Evolutionary conservation across 2,888 invertebrate species (phyloP).

Genomic region (Cantharis rufa): DNA sequence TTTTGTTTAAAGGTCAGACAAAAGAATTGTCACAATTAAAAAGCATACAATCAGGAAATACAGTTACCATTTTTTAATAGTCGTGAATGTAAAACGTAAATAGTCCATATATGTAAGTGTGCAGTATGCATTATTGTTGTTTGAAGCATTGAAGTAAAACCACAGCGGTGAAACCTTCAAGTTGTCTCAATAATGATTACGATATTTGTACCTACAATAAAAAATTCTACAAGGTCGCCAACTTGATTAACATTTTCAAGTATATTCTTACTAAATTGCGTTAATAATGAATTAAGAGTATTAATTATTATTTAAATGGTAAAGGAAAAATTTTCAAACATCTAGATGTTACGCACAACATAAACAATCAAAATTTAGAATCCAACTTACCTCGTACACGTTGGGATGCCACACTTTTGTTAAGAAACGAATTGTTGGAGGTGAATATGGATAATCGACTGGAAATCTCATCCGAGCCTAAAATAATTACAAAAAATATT

Average conservation of each 20-base stretch:
- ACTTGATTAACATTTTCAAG: neutral
- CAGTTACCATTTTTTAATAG: neutral
- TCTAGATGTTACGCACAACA: neutral
- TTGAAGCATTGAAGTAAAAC: neutral
- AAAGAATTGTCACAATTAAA: neutral
- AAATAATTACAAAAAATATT: slow-evolving; percentile 56
- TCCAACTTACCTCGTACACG: slow-evolving; percentile 93
- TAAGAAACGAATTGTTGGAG: slow-evolving; percentile 95
- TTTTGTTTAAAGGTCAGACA: neutral
- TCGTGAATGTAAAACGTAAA: neutral
- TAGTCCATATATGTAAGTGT: neutral
- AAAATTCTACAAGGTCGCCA: neutral
- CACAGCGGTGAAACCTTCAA: neutral
- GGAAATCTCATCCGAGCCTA: slow-evolving; percentile 99
- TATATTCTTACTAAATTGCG: neutral
- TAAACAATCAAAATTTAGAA: neutral
- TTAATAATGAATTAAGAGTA: neutral
- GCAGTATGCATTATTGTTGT: neutral
- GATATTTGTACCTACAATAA: too few species aligned
- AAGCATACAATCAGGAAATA: neutral
- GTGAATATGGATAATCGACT: slow-evolving; percentile 97
- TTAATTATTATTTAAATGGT: neutral
- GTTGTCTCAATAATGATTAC: neutral
- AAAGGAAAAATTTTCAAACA: neutral
- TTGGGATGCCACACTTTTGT: slow-evolving; percentile 99